These are phyloP conservation scores for Amiota mariae DNA, from an alignment of 2,888 invertebrate species.

Conservation along the genomic window DNA sequence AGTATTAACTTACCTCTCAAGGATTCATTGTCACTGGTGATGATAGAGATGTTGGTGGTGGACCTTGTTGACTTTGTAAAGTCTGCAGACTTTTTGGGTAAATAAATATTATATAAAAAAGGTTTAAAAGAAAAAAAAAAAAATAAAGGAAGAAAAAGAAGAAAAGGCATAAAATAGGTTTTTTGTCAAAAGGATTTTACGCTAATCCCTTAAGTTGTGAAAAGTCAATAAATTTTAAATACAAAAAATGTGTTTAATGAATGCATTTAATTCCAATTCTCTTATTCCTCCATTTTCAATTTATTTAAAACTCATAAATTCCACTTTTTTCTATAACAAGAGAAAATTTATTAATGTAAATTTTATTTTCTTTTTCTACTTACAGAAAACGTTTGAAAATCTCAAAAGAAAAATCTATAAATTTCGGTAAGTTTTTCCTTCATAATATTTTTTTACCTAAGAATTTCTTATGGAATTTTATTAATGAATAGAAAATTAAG, in stretches of 20 bases:
- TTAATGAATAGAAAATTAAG: too few relatives aligned
- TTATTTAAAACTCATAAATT: conserved; percentile 9
- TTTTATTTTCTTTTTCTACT: too few relatives aligned
- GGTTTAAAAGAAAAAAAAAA: not conserved
- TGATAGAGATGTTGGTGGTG: too few relatives aligned
- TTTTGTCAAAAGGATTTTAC: not conserved
- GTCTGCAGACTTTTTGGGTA: conserved; percentile 2
- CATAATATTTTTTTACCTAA: too few relatives aligned
- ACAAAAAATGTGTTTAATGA: not conserved
- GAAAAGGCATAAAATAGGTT: not conserved
- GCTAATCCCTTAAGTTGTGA: not conserved
- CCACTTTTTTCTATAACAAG: not conserved
- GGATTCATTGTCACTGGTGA: not conserved
- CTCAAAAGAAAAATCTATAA: too few relatives aligned
- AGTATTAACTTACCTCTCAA: conserved; percentile 10
- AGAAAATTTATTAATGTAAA: too few relatives aligned
- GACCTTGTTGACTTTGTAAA: not conserved
- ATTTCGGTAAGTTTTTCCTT: too few relatives aligned
- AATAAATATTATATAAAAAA: not conserved
- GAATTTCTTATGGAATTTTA: too few relatives aligned
- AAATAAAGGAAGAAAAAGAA: not conserved
- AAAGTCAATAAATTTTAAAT: conserved; percentile 13
- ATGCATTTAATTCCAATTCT: not conserved
- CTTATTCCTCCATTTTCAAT: not conserved
- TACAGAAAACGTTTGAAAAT: too few relatives aligned